phyloP scores from a whole-genome alignment of 2,797 vertebrate species.

The Brotula barbata region DNA sequence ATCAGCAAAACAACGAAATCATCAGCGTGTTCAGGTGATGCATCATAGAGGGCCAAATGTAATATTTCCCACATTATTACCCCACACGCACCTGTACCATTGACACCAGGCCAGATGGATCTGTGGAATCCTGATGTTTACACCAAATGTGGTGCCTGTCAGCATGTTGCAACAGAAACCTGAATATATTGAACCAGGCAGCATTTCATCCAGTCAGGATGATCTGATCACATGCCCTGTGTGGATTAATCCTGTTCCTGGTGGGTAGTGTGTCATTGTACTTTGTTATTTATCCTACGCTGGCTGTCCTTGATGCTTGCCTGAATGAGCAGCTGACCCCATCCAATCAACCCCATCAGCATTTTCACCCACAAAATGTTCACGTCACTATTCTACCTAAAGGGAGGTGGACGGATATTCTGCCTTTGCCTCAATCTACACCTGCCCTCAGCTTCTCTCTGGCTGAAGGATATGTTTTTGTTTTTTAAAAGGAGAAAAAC shows the following conservation, averaged over 20 bases:
- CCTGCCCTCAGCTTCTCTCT: too few species aligned
- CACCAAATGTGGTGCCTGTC: neutral
- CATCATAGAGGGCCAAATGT: neutral
- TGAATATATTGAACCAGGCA: neutral
- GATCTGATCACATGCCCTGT: neutral
- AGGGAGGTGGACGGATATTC: too few species aligned
- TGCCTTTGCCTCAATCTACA: too few species aligned
- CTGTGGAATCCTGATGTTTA: slow-evolving; percentile 7
- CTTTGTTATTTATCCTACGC: neutral
- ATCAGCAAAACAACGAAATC: neutral
- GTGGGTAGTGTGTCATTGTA: neutral
- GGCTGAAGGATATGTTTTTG: too few species aligned
- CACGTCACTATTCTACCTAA: too few species aligned
- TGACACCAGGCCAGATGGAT: slow-evolving; percentile 7
- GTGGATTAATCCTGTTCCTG: slow-evolving; percentile 8
- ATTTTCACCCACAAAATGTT: neutral
- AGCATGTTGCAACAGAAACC: neutral
- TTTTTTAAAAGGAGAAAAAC: too few species aligned
- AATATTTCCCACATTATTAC: neutral
- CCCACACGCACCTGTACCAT: neutral
- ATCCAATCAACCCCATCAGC: neutral
- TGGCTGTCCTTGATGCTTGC: neutral
- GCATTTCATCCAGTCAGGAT: slow-evolving; percentile 4
- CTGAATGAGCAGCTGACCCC: neutral
- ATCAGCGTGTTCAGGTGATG: neutral